Base-by-base conservation (phyloP, 1,140 invertebrate genomes). In the Anastrepha ludens region DNA sequence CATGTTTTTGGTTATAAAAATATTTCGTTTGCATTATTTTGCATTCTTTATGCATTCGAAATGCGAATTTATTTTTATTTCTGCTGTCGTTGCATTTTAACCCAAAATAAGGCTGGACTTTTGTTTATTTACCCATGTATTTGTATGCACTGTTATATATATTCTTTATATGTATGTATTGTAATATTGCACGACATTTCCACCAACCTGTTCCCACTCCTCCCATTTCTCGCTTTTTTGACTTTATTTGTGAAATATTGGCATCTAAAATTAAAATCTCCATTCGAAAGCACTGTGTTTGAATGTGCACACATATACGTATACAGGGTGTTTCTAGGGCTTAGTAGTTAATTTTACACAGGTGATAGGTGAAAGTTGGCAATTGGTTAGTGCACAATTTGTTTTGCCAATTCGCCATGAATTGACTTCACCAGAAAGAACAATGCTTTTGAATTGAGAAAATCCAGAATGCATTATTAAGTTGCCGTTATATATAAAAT, bases 221-320 rank as follows among this genome's bases (percentile, higher is more conserved):
- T 6, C 13, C 39, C 4, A 29, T 74, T 44, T 74, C 2, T 74
- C 70, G 5, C 11, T 58, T 64, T 5, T n/a, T 13, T 64, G 9
- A 41, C 13, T 74, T 15, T 47, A 41, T 47, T 44, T 74, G 70
- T 74, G 70, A 74, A 47, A n/a, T 47, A 74, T 74, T 74, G 39
- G 13, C 70, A 74, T 74, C 70, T 74, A 74, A 74, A 74, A 74
- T 74, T 74, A 74, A 74, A 74, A 74, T 74, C 70, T 74, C 17
- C 44, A 7, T n/a, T 17, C 70, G 44, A 74, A n/a, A 29, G 29
- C 29, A 29, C 29, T 29, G 29, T 29, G 29, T 29, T 29, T 29
- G 29, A 29, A 29, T 29, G 0, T 29, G 0, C 29, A 29, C 29
- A 29, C 29, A 29, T 29, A 29, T 29, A 29, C 29, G 29, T 29